A percentile compares a stretch with the other conserved stretches of the same genome.
phyloP scores from a whole-genome alignment of 2,888 invertebrate species.

The Axea sp. region DNA sequence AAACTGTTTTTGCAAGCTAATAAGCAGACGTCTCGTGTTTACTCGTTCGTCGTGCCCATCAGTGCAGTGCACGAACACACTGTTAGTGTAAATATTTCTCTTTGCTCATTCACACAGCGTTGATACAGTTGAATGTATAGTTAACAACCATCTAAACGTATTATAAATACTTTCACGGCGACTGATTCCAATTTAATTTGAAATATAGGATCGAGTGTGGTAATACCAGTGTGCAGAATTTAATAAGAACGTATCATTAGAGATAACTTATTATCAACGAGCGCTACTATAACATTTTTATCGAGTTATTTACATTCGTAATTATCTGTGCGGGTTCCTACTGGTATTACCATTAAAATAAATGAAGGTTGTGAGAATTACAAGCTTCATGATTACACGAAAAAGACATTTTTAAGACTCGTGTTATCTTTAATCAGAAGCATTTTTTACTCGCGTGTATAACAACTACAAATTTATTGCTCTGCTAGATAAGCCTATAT shows the following conservation, averaged over 20 bases:
- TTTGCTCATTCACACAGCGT: conserved; percentile 21
- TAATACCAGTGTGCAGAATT: conserved; percentile 41
- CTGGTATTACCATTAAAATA: conserved; percentile 38
- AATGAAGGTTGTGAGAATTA: conserved; percentile 3
- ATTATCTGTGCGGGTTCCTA: conserved; percentile 25
- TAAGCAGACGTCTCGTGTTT: conserved; percentile 30
- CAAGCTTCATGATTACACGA: background rate
- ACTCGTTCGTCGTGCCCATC: conserved; percentile 41
- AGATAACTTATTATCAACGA: conserved; percentile 48
- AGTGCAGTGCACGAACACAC: conserved; percentile 17
- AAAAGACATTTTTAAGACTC: background rate
- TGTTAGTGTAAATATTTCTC: conserved; percentile 33
- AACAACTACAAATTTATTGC: no score
- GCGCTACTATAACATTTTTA: conserved; percentile 9
- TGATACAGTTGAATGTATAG: conserved; percentile 24
- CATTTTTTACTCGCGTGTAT: no score
- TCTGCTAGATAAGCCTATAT: no score
- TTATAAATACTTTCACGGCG: conserved; percentile 51
- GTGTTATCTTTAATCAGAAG: background rate
- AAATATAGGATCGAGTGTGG: conserved; percentile 44
- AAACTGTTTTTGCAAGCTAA: conserved; percentile 41
- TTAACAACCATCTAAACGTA: conserved; percentile 42
- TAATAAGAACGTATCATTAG: conserved; percentile 47
- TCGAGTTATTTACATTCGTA: conserved; percentile 40
- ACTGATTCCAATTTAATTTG: conserved; percentile 53